Conservation (phyloP, 2,888 invertebrate species). For the Euphydryas editha region DNA sequence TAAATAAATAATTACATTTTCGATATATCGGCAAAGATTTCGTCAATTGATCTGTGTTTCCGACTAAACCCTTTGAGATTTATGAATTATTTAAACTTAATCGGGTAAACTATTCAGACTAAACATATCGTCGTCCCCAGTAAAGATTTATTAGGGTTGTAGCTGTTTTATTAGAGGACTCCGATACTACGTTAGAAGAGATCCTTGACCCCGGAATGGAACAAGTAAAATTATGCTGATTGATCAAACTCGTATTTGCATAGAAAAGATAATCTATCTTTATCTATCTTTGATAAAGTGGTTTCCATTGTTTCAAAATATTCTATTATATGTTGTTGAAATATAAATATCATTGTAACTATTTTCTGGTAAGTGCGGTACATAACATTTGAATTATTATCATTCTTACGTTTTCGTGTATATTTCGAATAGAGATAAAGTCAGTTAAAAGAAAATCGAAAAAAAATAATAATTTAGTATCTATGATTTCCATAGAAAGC, state of each 20-base stretch:
- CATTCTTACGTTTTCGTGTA: too few species aligned
- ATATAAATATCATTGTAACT: too few species aligned
- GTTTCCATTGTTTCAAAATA: neutral
- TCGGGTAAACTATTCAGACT: slow-evolving; percentile 38
- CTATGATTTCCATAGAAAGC: too few species aligned
- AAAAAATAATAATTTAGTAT: too few species aligned
- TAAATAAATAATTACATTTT: too few species aligned
- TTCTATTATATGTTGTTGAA: too few species aligned
- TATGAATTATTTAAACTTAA: slow-evolving; percentile 42
- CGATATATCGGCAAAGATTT: neutral
- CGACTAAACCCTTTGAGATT: slow-evolving; percentile 25
- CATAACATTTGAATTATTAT: too few species aligned
- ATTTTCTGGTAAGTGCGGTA: too few species aligned
- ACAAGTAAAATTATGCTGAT: slow-evolving; percentile 3
- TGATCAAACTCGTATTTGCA: neutral
- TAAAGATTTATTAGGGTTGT: slow-evolving; percentile 37
- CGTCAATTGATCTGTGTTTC: slow-evolving; percentile 25
- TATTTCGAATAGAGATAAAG: too few species aligned
- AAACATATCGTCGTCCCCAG: slow-evolving; percentile 37
- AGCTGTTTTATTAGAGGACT: slow-evolving; percentile 35
- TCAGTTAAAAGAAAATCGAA: too few species aligned
- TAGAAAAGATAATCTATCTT: neutral
- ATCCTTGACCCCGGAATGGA: neutral
- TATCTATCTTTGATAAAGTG: neutral
- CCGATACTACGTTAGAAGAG: slow-evolving; percentile 14